A percentile compares a stretch with the other conserved stretches of the same genome.
Conservation (phyloP, 2,888 invertebrate species). For the Amphipoea oculea region DNA sequence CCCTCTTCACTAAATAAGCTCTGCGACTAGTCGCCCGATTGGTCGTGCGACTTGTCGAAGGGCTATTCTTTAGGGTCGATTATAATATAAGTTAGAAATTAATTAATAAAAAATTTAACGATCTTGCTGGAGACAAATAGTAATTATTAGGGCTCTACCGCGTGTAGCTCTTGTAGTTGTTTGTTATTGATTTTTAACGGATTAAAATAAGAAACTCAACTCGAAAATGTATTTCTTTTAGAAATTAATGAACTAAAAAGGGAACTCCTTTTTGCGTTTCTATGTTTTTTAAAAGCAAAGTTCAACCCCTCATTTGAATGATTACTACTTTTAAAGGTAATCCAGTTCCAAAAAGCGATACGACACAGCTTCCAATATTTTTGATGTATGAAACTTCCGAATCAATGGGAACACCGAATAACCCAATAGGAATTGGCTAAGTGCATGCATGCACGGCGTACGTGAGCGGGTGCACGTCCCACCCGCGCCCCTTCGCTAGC, state of each 20-base stretch:
- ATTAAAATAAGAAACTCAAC: conserved; percentile 23
- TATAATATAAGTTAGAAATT: conserved; percentile 20
- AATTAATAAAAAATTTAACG: conserved; percentile 26
- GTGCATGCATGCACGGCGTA: conserved; percentile 75
- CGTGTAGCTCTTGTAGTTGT: background rate
- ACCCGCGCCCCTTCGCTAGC: conserved; percentile 74
- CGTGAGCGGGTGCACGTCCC: conserved; percentile 79
- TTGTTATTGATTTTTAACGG: conserved; percentile 14
- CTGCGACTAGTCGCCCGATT: conserved; percentile 71
- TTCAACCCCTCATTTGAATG: conserved; percentile 22
- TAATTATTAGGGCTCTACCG: conserved; percentile 7
- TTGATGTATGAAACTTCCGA: conserved; percentile 49
- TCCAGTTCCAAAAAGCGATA: conserved; percentile 14
- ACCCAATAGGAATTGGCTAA: conserved; percentile 73
- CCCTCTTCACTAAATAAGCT: conserved; percentile 76
- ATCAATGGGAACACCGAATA: conserved; percentile 65
- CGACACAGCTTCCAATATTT: conserved; percentile 45
- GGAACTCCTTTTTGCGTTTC: background rate
- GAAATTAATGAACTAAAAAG: conserved; percentile 15
- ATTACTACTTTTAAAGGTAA: conserved; percentile 24
- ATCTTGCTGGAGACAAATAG: conserved; percentile 7
- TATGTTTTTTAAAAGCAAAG: conserved; percentile 8
- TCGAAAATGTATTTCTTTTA: conserved; percentile 14
- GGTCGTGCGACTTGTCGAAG: conserved; percentile 62
- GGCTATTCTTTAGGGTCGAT: conserved; percentile 55